phyloP scores from a whole-genome alignment of 2,797 vertebrate species.

The Coreius guichenoti region DNA sequence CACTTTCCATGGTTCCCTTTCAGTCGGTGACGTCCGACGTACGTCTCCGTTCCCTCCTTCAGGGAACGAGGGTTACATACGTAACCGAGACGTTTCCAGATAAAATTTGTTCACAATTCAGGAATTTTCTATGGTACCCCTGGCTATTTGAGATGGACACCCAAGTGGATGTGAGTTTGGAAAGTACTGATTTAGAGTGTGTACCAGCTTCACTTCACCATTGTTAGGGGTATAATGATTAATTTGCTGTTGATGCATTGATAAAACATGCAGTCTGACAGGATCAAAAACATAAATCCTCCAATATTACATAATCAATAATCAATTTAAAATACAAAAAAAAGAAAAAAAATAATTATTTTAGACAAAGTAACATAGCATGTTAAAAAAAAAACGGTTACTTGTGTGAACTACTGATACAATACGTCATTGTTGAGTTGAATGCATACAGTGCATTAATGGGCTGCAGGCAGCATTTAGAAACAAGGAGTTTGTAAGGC shows the following conservation, averaged over 20 bases:
- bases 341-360: no score
- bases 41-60: no score
- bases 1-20: neutral
- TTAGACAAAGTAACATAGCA: no score
- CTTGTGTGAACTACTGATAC: no score
- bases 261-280: neutral
- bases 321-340: neutral
- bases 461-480: no score
- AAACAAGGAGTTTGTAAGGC: no score
- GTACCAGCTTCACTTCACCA: neutral
- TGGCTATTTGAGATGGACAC: neutral
- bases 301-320: neutral
- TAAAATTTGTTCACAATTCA: neutral
- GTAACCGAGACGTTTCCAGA: no score
- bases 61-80: no score
- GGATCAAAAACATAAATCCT: neutral
- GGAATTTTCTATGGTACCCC: neutral
- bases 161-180: neutral
- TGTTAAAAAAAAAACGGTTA: no score
- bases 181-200: neutral
- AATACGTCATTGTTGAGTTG: no score
- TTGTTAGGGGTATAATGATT: neutral
- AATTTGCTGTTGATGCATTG: neutral
- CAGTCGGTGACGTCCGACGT: no score
- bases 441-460: no score